Conservation (phyloP, 2,888 invertebrate species). For the Holacanthella duospinosa region DNA sequence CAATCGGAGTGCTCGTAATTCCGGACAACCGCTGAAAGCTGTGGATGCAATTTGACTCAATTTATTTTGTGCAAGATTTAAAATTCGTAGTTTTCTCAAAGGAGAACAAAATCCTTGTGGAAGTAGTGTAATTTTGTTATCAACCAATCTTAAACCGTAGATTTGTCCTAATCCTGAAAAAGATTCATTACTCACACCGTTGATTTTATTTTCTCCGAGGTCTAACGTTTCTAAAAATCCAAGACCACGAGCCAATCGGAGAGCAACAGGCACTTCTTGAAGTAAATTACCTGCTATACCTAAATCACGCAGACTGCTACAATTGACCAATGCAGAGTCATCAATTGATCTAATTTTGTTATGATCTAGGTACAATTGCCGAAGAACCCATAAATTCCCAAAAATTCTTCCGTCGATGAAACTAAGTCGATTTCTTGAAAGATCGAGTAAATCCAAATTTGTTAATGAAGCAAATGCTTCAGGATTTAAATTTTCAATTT, state of each 20-base stretch:
- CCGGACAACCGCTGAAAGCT: constrained; percentile 67
- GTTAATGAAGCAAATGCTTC: constrained; percentile 77
- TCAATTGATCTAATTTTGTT: constrained; percentile 71
- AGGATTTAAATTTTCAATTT: constrained; percentile 77
- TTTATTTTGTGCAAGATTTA: constrained; percentile 78
- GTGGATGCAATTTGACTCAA: constrained; percentile 73
- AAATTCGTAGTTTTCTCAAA: constrained; percentile 67
- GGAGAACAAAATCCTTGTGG: constrained; percentile 79
- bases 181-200: constrained; percentile 68
- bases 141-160: constrained; percentile 74
- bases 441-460: constrained; percentile 76
- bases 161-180: constrained; percentile 76
- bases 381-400: constrained; percentile 70
- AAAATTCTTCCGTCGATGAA: constrained; percentile 72
- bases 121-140: constrained; percentile 77
- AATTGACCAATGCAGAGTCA: constrained; percentile 60
- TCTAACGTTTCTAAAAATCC: constrained; percentile 77
- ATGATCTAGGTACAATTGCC: constrained; percentile 72
- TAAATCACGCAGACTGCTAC: constrained; percentile 74
- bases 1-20: constrained; percentile 73
- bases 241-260: constrained; percentile 50
- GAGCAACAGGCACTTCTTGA: constrained; percentile 59
- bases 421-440: constrained; percentile 75
- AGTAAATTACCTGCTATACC: constrained; percentile 80
- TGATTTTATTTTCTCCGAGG: constrained; percentile 83